Evolutionary conservation across 1,140 invertebrate genomes (phyloP), one percentile per base, ranked within the genome.

Genomic region (Apis florea): DNA sequence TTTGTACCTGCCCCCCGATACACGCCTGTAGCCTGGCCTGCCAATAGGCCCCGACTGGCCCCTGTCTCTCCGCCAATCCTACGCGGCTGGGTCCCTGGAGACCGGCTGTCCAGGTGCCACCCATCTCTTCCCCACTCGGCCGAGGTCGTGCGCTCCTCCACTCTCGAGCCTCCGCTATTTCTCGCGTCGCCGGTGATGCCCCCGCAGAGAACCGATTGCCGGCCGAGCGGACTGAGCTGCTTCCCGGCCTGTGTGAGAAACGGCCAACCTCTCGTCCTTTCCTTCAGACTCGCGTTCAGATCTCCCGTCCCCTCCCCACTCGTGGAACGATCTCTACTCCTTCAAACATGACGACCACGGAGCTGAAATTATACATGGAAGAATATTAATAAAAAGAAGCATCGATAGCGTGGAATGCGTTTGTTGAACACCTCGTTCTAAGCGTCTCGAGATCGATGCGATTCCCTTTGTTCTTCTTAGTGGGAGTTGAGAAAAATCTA

Each of bases 1-100:
- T 59, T 54, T 68, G 83, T 69, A 61, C 69, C 79, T 84, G 83
- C 83, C 86, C 84, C 78, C 70, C 73, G 73, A 66, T 80, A 31
- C 51, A 86, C 88, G 88, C 86, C 89, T 82, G 59, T 70, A 26
- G 5, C 0, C 13, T 6, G 17, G 9, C 11, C 53, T 24, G 31
- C 86, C 89, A 84, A 88, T 89, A 12, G 56, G 49, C 61, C 69
- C 51, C 40, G 12, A 12, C 49, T 10, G 49, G 54, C 54, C 49
- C 79, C 74, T 11, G 56, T 68, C 63, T 31, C 4, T 66, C 75
- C 21, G 24, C 86, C 88, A 89, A 87, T 89, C 79, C 15, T 3
- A 26, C 3, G 21, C 1, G 19, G 1, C 51, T 13, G 12, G 31
- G 56, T 68, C 71, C 77, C 71, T 54, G 26, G 54, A 68, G 67